Conservation (phyloP, 2,888 invertebrate genomes). For the Lasioglossum zephyrum region DNA sequence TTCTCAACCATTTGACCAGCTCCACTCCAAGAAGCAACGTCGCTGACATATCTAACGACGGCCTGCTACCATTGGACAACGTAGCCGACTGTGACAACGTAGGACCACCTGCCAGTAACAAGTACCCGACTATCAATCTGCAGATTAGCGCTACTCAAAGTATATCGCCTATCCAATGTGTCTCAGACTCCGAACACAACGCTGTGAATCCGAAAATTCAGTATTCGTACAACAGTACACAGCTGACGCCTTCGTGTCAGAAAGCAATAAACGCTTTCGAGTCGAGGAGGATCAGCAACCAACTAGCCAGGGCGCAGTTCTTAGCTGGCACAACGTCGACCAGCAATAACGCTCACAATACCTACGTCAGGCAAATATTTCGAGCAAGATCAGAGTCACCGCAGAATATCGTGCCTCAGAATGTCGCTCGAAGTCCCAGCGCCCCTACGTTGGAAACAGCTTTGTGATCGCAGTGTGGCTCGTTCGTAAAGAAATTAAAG, state of each 20-base stretch:
- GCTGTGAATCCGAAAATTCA: neutral
- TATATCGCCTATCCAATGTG: neutral
- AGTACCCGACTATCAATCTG: neutral
- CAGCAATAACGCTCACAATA: conserved; percentile 58
- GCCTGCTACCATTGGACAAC: conserved; percentile 9
- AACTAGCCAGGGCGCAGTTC: conserved; percentile 81
- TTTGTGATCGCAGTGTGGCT: conserved; percentile 71
- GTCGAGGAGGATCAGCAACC: conserved; percentile 78
- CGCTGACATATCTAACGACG: neutral
- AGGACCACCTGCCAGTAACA: neutral
- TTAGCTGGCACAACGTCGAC: conserved; percentile 72
- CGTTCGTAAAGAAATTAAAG: neutral
- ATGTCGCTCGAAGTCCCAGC: conserved; percentile 81
- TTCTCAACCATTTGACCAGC: conserved; percentile 16
- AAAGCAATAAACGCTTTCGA: conserved; percentile 73
- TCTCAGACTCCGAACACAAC: conserved; percentile 2
- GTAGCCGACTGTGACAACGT: neutral
- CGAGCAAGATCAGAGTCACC: conserved; percentile 82
- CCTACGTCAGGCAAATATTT: conserved; percentile 76
- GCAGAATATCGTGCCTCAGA: conserved; percentile 73
- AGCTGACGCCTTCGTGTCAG: conserved; percentile 44
- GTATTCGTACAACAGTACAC: conserved; percentile 39
- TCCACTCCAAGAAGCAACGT: neutral
- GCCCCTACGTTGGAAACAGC: conserved; percentile 82
- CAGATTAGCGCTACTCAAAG: neutral